These are phyloP conservation scores for Hyperopisus bebe DNA, from an alignment of 2,113 vertebrate genomes.

Conservation along the genomic window DNA sequence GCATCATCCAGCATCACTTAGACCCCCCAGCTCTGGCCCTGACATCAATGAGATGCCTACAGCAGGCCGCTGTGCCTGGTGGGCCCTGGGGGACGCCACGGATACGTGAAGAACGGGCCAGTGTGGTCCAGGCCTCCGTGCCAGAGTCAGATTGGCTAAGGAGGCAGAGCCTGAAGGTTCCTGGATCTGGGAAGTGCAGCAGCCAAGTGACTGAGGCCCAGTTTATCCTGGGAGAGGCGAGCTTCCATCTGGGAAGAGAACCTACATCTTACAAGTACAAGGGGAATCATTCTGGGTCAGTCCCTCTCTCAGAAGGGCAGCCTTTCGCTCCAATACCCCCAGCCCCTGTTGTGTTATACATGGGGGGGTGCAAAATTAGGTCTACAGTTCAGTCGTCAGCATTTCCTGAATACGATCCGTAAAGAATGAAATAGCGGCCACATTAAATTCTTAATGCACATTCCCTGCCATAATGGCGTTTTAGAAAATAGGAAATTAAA, in stretches of 20 bases:
- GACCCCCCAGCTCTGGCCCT: background rate
- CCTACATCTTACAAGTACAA: background rate
- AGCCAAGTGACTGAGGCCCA: background rate
- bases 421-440: background rate
- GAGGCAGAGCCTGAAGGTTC: background rate
- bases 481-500: background rate
- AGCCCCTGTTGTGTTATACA: background rate
- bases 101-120: background rate
- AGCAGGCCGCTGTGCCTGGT: background rate
- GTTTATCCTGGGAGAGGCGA: background rate
- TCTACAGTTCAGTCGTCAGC: background rate
- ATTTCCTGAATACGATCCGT: background rate
- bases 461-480: background rate
- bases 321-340: background rate
- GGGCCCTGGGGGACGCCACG: background rate
- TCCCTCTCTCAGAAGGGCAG: background rate
- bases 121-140: background rate
- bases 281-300: background rate
- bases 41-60: background rate
- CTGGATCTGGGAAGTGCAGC: background rate
- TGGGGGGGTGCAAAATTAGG: background rate
- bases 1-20: background rate
- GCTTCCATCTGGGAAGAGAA: background rate
- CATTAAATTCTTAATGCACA: background rate
- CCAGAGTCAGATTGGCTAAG: background rate